Evolutionary conservation across 1,140 invertebrate genomes (phyloP).

Genomic region (Hestina assimilis): DNA sequence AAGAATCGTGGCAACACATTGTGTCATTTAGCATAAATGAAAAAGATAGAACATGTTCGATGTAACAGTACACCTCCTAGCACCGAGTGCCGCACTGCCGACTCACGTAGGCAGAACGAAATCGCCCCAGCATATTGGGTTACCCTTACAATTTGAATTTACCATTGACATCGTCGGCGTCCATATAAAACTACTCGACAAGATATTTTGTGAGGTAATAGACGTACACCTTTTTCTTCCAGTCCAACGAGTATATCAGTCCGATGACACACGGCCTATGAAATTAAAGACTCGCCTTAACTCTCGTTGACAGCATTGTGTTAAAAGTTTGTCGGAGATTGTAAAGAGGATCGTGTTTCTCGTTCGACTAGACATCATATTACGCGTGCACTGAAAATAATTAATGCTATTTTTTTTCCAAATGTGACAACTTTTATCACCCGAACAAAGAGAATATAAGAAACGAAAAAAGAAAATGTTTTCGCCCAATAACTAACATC

Average conservation of each 20-base stretch:
- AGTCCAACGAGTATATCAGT: conserved; percentile 47
- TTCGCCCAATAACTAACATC: conserved; percentile 45
- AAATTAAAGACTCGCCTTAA: conserved; percentile 57
- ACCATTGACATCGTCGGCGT: conserved; percentile 63
- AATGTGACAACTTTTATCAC: not conserved
- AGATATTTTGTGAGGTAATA: conserved; percentile 61
- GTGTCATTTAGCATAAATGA: conserved; percentile 30
- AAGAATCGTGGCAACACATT: conserved; percentile 1
- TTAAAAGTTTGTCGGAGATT: conserved; percentile 51
- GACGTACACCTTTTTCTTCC: conserved; percentile 57
- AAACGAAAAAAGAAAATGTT: no score
- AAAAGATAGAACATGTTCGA: conserved; percentile 26
- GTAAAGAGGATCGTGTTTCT: conserved; percentile 50
- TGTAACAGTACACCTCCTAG: conserved; percentile 48
- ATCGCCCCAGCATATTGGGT: conserved; percentile 50
- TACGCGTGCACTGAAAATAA: conserved; percentile 11
- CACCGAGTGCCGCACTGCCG: conserved; percentile 36
- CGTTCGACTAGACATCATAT: conserved; percentile 17
- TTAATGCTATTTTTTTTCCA: conserved; percentile 1
- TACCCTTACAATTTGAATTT: conserved; percentile 60
- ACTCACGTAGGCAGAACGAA: conserved; percentile 26
- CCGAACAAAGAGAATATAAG: conserved; percentile 14
- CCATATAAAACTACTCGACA: conserved; percentile 61
- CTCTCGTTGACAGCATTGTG: conserved; percentile 62
- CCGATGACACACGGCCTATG: conserved; percentile 52